Conservation (phyloP, 2,113 vertebrate species). For the Ursus arctos region DNA sequence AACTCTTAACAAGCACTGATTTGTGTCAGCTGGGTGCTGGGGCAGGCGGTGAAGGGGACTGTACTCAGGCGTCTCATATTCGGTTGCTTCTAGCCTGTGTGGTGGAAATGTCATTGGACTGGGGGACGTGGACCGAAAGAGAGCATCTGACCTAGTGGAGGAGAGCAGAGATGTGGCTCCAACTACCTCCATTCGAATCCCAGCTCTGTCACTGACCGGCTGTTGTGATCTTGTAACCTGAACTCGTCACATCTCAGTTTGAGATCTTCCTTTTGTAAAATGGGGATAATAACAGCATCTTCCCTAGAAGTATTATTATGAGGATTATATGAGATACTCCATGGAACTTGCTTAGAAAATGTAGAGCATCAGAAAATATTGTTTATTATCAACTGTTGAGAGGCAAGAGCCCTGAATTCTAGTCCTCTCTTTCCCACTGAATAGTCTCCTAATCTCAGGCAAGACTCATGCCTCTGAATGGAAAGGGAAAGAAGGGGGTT, state of each 20-base stretch:
- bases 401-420: neutral
- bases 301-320: neutral
- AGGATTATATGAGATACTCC: neutral
- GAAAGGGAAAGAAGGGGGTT: neutral
- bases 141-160: neutral
- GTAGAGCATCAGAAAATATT: neutral
- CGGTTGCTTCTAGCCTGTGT: neutral
- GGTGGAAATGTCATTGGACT: neutral
- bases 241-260: neutral
- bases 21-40: neutral
- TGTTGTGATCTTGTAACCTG: neutral
- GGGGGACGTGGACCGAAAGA: neutral
- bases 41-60: neutral
- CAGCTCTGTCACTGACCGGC: neutral
- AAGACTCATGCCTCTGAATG: neutral
- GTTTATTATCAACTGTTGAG: neutral
- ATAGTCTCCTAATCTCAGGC: neutral
- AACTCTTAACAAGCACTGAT: neutral
- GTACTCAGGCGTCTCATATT: neutral
- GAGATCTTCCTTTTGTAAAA: conserved; percentile 38
- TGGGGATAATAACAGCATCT: neutral
- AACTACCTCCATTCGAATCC: neutral
- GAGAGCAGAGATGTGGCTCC: neutral
- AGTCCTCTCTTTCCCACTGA: neutral
- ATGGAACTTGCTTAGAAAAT: neutral